phyloP scores from a whole-genome alignment of 2,113 vertebrate species.

The Oreocharis arfaki region DNA sequence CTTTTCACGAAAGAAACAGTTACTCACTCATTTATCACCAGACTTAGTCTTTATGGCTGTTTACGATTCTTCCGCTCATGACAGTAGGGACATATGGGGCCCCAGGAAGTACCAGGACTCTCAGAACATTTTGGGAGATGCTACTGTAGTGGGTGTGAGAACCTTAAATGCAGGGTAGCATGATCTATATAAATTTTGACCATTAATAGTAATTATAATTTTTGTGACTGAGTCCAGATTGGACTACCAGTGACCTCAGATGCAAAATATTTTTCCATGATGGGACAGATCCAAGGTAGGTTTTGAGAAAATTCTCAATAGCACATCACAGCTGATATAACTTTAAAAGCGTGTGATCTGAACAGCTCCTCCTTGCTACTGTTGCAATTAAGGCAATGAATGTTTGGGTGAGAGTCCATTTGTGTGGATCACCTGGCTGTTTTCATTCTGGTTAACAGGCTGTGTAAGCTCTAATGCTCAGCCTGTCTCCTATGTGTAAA shows the following conservation, averaged over 20 bases:
- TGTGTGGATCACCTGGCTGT: not conserved
- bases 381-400: not conserved
- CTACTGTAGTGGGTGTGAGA: not conserved
- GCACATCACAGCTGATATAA: not conserved
- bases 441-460: not conserved
- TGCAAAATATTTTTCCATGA: not conserved
- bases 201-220: not conserved
- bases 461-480: not conserved
- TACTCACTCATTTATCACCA: not conserved
- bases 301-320: not conserved
- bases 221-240: not conserved
- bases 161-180: not conserved
- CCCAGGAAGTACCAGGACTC: not conserved
- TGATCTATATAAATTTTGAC: not conserved
- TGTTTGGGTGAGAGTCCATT: not conserved
- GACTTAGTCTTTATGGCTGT: not conserved
- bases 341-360: not conserved
- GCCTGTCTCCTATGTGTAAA: not conserved
- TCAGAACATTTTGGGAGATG: not conserved
- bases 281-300: not conserved
- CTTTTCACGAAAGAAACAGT: not conserved
- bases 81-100: not conserved
- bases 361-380: not conserved
- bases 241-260: not conserved
- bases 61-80: not conserved